A percentile compares a stretch with the other conserved stretches of the same genome.
Conservation (phyloP, 1,140 invertebrate genomes). For the Papilio aristodemus region DNA sequence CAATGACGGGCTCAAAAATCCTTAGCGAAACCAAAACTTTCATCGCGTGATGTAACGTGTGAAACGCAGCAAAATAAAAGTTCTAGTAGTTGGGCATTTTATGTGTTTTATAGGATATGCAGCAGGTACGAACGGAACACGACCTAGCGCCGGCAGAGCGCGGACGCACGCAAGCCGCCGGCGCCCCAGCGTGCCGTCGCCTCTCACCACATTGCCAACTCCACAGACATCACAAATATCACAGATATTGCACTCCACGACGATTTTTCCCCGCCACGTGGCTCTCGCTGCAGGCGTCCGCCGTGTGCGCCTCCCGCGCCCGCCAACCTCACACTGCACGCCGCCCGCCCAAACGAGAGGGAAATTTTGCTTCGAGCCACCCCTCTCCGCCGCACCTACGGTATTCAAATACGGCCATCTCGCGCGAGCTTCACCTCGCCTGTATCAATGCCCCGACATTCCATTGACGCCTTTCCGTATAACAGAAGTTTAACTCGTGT, state of each 20-base stretch:
- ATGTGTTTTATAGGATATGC: background rate
- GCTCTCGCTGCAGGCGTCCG: background rate
- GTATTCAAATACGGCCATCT: constrained; percentile 42
- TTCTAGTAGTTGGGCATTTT: background rate
- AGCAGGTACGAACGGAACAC: background rate
- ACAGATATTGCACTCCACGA: constrained; percentile 33
- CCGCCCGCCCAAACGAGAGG: constrained; percentile 57
- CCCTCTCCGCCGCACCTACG: constrained; percentile 34
- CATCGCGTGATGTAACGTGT: background rate
- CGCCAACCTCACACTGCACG: constrained; percentile 47
- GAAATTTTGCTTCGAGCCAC: constrained; percentile 55
- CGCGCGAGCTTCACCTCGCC: constrained; percentile 51
- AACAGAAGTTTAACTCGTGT: constrained; percentile 50
- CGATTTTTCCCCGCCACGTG: constrained; percentile 35
- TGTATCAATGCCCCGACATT: constrained; percentile 59
- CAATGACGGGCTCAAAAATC: background rate
- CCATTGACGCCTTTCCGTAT: constrained; percentile 59
- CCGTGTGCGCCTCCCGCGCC: constrained; percentile 42
- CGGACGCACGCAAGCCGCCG: background rate
- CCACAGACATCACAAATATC: background rate
- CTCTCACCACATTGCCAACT: background rate
- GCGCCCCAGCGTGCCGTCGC: too few species aligned
- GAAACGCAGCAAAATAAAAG: background rate
- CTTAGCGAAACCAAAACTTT: background rate
- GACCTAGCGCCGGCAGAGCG: background rate